Evolutionary conservation across 2,797 vertebrate species (phyloP).

Genomic region (Rousettus madagascariensis): DNA sequence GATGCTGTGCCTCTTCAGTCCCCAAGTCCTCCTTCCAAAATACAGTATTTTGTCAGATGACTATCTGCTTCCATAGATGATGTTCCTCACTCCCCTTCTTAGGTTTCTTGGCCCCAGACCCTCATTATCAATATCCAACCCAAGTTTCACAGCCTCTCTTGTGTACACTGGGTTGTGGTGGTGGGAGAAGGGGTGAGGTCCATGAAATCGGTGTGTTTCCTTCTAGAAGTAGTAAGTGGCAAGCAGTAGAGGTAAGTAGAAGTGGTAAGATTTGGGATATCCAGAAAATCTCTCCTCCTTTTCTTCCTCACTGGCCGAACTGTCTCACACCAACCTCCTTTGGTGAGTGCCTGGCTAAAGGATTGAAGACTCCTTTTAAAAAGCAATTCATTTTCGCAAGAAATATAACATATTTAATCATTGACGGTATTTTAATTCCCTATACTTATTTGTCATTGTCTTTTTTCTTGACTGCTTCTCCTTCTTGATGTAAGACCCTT

Average conservation of each 20-base stretch:
- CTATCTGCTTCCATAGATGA: background rate
- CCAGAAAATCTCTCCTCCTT: background rate
- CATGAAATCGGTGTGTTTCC: too few relatives aligned
- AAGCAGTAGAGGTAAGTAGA: background rate
- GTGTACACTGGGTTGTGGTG: background rate
- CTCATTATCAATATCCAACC: background rate
- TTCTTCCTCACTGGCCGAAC: background rate
- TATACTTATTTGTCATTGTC: background rate
- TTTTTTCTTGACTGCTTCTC: background rate
- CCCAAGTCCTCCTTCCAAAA: background rate
- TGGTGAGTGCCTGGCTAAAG: background rate
- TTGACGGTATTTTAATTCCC: background rate
- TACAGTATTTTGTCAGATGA: background rate
- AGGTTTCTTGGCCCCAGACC: background rate
- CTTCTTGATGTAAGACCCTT: background rate
- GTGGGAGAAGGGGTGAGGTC: rapidly evolving
- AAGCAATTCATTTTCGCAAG: background rate
- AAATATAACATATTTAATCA: background rate
- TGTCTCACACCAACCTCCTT: background rate
- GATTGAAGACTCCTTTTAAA: background rate
- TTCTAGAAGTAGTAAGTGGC: background rate
- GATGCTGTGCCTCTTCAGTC: background rate
- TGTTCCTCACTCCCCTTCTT: background rate
- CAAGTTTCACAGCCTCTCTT: background rate
- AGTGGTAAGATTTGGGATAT: background rate